Evolutionary conservation across 2,797 vertebrate species (phyloP).

Genomic region (Schizothorax lantsangensis): DNA sequence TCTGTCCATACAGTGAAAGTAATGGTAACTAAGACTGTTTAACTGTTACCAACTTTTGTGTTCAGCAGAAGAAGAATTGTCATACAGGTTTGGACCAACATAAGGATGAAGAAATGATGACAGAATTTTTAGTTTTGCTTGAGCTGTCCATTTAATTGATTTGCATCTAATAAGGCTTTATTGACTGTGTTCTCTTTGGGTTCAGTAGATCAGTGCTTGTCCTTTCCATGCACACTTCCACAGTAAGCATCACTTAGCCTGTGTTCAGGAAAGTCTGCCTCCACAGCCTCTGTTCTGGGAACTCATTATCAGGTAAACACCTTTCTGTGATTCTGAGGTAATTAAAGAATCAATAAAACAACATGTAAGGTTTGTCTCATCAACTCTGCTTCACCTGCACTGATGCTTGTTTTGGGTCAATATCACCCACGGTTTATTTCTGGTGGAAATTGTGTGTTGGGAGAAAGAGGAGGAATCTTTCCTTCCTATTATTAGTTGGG

Average conservation of each 20-base stretch:
- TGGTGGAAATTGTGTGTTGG: background rate
- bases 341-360: conserved; percentile 35
- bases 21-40: background rate
- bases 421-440: conserved; percentile 10
- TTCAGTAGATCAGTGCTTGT: background rate
- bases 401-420: conserved; percentile 32
- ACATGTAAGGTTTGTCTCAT: background rate
- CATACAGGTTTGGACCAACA: background rate
- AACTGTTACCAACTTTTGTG: background rate
- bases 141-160: background rate
- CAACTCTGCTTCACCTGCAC: conserved; percentile 27
- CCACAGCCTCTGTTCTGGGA: conserved; percentile 2
- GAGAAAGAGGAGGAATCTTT: background rate
- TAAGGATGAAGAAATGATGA: too few species aligned
- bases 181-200: background rate
- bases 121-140: background rate
- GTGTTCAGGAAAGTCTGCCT: background rate
- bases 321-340: conserved; percentile 37
- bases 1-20: background rate
- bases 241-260: conserved; percentile 8
- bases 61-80: background rate
- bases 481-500: background rate
- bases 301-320: conserved; percentile 9
- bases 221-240: background rate
- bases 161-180: background rate